These are phyloP conservation scores for Camelus dromedarius DNA, from an alignment of 2,113 vertebrate genomes.

Conservation along the genomic window DNA sequence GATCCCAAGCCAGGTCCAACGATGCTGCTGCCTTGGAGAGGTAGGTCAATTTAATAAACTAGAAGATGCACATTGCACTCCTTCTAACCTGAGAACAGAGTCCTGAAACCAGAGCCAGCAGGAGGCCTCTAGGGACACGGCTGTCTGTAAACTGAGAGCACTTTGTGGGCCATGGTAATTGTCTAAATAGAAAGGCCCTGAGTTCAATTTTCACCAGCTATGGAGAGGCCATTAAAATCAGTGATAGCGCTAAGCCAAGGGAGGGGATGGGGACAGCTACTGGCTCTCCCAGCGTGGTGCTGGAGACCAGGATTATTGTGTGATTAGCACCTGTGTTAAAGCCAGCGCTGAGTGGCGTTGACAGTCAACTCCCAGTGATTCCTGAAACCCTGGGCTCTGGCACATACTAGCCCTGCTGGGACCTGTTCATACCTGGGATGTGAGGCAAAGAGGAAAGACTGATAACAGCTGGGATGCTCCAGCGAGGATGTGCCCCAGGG, in stretches of 20 bases:
- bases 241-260: background rate
- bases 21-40: constrained; percentile 23
- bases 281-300: background rate
- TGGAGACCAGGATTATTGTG: background rate
- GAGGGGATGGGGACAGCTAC: background rate
- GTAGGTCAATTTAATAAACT: constrained; percentile 69
- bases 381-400: background rate
- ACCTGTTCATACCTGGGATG: background rate
- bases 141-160: constrained; percentile 61
- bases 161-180: background rate
- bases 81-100: constrained; percentile 58
- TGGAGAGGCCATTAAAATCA: constrained; percentile 40
- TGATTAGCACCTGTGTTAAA: background rate
- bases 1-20: background rate
- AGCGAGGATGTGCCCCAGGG: background rate
- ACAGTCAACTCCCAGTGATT: background rate
- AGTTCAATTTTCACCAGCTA: constrained; percentile 74
- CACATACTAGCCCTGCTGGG: background rate
- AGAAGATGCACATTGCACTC: constrained; percentile 22
- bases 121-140: background rate
- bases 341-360: background rate
- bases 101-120: constrained; percentile 4
- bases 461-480: background rate
- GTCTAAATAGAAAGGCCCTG: constrained; percentile 68
- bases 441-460: background rate